These are phyloP conservation scores for Eugnorisma glareosa DNA, from an alignment of 2,888 invertebrate species.

Conservation along the genomic window DNA sequence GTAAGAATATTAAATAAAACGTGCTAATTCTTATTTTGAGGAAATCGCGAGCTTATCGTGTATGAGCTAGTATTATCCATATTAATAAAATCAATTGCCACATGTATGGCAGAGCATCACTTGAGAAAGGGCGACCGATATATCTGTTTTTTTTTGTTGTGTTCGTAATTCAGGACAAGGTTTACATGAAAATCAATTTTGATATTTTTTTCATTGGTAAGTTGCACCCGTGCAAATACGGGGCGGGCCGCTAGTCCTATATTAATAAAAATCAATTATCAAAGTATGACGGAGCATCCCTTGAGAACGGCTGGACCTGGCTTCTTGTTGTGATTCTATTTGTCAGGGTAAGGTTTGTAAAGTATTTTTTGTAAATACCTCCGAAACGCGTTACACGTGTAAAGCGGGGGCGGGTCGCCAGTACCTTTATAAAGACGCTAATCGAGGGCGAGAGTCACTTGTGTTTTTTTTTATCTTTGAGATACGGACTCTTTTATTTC, in stretches of 20 bases:
- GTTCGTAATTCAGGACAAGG: not conserved
- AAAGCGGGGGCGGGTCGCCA: not conserved
- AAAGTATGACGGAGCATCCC: not conserved
- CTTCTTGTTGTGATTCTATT: too few relatives aligned
- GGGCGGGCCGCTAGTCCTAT: not conserved
- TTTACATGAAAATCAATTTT: not conserved
- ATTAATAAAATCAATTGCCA: too few relatives aligned
- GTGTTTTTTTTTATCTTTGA: not conserved
- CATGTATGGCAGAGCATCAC: too few relatives aligned
- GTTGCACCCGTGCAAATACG: not conserved
- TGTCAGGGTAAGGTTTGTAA: too few relatives aligned
- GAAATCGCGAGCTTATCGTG: not conserved
- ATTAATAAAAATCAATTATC: not conserved
- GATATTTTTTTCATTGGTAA: not conserved
- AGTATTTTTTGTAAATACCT: too few relatives aligned
- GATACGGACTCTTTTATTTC: not conserved
- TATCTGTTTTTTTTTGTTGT: not conserved
- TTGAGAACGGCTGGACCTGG: not conserved
- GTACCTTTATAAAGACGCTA: not conserved
- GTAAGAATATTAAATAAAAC: not conserved
- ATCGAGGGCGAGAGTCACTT: not conserved
- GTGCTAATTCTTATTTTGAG: not conserved
- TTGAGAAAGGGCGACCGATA: too few relatives aligned
- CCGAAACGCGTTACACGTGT: rapidly evolving
- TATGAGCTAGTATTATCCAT: too few relatives aligned